Percentiles rank a stretch among this genome's conserved stretches.
These are phyloP conservation scores for Nephrotoma flavescens DNA, from an alignment of 2,888 invertebrate species.

Conservation along the genomic window DNA sequence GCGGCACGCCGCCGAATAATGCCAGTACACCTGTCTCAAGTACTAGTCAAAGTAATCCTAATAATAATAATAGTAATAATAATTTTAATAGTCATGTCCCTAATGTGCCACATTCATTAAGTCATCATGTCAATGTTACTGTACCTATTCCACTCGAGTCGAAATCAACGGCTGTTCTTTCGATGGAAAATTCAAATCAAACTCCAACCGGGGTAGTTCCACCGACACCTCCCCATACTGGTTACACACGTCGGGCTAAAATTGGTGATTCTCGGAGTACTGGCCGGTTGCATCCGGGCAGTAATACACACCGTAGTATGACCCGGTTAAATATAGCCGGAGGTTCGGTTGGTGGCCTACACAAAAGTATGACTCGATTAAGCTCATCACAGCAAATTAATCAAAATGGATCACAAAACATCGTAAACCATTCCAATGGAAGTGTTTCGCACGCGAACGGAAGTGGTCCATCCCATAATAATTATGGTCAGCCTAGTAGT, in stretches of 20 bases:
- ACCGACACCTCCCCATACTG: conserved; percentile 27
- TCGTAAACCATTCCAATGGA: conserved; percentile 22
- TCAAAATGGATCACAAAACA: conserved; percentile 33
- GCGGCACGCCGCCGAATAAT: not conserved
- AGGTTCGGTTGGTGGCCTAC: conserved; percentile 61
- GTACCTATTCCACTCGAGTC: not conserved
- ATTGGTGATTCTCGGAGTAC: conserved; percentile 63
- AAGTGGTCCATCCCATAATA: conserved; percentile 17
- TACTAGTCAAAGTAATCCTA: not conserved
- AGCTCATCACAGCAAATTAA: conserved; percentile 67
- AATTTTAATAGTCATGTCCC: not conserved
- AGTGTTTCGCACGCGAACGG: conserved; percentile 18
- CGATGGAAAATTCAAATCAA: not conserved
- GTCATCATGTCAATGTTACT: not conserved
- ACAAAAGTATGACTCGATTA: conserved; percentile 69
- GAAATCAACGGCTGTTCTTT: not conserved
- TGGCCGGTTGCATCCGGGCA: conserved; percentile 52
- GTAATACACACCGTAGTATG: conserved; percentile 63
- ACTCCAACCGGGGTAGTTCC: conserved; percentile 14
- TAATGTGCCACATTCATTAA: not conserved
- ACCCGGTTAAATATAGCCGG: conserved; percentile 41
- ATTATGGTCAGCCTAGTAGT: conserved; percentile 30
- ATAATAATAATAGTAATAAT: not conserved
- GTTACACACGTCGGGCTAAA: conserved; percentile 46
- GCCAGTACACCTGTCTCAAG: not conserved